Evolutionary conservation across 2,888 invertebrate genomes (phyloP).

Genomic region (Pyrrhia umbra): DNA sequence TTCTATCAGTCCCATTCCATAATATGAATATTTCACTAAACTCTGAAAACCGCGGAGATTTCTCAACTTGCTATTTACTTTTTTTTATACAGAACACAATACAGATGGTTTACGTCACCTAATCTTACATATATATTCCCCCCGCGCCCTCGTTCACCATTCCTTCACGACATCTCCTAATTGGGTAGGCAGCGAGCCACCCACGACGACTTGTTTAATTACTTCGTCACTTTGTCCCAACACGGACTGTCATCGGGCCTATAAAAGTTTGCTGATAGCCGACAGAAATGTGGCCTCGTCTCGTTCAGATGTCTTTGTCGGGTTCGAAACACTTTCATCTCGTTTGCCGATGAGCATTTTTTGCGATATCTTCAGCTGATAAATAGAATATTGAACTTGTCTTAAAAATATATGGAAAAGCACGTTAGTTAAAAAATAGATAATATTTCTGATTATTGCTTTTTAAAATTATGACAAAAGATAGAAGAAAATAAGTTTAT

Average conservation of each 20-base stretch:
- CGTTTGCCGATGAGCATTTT: slow-evolving; percentile 31
- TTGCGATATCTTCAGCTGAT: neutral
- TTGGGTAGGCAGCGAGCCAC: slow-evolving; percentile 40
- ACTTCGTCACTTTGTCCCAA: slow-evolving; percentile 33
- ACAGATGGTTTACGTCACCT: too few relatives aligned
- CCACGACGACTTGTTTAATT: slow-evolving; percentile 48
- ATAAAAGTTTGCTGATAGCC: slow-evolving; percentile 48
- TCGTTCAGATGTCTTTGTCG: slow-evolving; percentile 14
- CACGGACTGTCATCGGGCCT: slow-evolving; percentile 46
- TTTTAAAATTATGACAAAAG: too few relatives aligned
- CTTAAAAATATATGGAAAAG: neutral
- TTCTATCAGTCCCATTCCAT: too few relatives aligned
- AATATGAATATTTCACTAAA: too few relatives aligned
- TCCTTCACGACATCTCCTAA: slow-evolving; percentile 33
- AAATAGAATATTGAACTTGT: neutral
- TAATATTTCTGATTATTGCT: neutral
- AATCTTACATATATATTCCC: neutral
- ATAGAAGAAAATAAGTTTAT: too few relatives aligned
- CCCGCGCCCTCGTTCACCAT: neutral
- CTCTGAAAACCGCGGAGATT: too few relatives aligned
- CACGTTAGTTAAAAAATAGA: too few relatives aligned
- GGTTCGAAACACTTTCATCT: slow-evolving; percentile 32
- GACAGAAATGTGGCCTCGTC: slow-evolving; percentile 19
- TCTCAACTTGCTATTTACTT: too few relatives aligned
- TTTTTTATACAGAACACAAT: too few relatives aligned